Percentiles rank a stretch among this genome's conserved stretches.
phyloP scores from a whole-genome alignment of 2,888 invertebrate species.

The Morpho helenor region DNA sequence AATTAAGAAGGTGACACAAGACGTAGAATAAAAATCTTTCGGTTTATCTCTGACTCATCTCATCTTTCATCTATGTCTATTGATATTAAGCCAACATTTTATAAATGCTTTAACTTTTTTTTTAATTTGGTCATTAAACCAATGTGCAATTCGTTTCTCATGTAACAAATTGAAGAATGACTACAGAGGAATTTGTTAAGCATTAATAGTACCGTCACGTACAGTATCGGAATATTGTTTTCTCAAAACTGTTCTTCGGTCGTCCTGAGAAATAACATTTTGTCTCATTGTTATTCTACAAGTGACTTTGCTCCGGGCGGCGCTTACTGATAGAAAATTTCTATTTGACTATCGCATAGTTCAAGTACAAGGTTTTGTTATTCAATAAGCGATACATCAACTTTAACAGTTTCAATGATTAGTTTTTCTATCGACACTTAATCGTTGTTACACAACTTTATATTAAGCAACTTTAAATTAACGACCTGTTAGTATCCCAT shows the following conservation, averaged over 20 bases:
- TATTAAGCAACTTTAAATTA: no score
- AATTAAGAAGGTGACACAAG: no score
- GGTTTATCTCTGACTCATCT: no score
- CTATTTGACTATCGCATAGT: conserved; percentile 40
- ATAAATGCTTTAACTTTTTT: background rate
- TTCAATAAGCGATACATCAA: conserved; percentile 36
- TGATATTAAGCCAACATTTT: no score
- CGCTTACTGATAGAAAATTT: conserved; percentile 61
- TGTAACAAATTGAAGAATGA: conserved; percentile 59
- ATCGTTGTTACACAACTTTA: background rate
- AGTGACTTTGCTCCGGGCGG: conserved; percentile 36
- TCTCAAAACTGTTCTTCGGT: conserved; percentile 73
- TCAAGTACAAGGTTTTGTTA: conserved; percentile 39
- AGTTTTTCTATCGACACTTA: conserved; percentile 29
- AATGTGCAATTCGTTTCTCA: conserved; percentile 46
- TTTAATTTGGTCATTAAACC: background rate
- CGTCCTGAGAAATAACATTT: conserved; percentile 59
- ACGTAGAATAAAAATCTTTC: no score
- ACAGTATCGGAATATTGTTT: conserved; percentile 66
- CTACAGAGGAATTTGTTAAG: conserved; percentile 57
- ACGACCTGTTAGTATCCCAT: no score
- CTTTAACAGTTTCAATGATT: conserved; percentile 24
- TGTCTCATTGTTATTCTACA: conserved; percentile 57
- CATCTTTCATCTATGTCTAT: no score
- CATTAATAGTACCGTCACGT: conserved; percentile 61